Percentiles rank a stretch among this genome's conserved stretches.
phyloP scores from a whole-genome alignment of 2,888 invertebrate species.

The Stenodera caucasica region DNA sequence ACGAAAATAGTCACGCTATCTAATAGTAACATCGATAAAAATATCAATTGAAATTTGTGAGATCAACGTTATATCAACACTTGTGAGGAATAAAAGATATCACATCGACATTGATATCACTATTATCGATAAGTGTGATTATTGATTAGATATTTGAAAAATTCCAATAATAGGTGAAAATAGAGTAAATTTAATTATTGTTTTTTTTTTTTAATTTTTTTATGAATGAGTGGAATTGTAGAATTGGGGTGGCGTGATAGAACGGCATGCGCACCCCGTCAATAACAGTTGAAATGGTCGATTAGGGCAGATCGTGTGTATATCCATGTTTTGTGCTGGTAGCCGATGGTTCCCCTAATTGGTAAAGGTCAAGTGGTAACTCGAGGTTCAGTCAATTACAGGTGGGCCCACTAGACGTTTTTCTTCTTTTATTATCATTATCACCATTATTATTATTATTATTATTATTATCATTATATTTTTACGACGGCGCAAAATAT shows the following conservation, averaged over 20 bases:
- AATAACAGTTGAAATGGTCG: neutral
- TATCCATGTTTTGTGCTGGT: neutral
- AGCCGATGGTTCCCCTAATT: conserved; percentile 18
- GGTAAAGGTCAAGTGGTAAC: conserved; percentile 26
- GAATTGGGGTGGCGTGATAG: neutral
- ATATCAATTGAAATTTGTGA: neutral
- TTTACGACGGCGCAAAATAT: conserved; percentile 17
- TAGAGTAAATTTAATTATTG: too few species aligned
- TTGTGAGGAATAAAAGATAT: neutral
- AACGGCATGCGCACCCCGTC: conserved; percentile 4
- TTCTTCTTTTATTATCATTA: neutral
- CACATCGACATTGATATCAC: too few species aligned
- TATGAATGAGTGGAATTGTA: neutral
- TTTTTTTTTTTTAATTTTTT: too few species aligned
- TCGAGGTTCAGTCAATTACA: conserved; percentile 26
- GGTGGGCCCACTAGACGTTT: conserved; percentile 14
- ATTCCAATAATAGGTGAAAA: too few species aligned
- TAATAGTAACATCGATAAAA: neutral
- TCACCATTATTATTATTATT: neutral
- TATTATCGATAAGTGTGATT: too few species aligned
- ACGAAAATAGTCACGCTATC: neutral
- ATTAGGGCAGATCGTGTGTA: neutral
- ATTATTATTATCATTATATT: neutral
- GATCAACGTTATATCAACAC: neutral
- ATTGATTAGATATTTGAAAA: too few species aligned